Evolutionary conservation across 2,113 vertebrate species (phyloP).

Genomic region (Pongo abelii): DNA sequence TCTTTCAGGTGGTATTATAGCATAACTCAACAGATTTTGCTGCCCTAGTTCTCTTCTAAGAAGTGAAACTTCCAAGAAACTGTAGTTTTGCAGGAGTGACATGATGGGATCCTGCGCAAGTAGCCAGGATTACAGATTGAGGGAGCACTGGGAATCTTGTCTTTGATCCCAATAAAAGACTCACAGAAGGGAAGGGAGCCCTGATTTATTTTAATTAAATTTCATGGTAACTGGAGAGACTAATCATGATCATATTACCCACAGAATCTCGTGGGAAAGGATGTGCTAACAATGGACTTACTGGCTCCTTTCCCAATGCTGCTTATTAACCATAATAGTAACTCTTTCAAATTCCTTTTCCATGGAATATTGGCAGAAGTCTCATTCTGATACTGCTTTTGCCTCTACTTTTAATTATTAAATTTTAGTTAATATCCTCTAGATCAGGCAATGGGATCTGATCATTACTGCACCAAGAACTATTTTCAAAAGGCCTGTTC

Average conservation of each 20-base stretch:
- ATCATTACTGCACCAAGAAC: neutral
- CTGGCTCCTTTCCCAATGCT: neutral
- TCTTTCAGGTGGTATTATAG: neutral
- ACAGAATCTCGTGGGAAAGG: neutral
- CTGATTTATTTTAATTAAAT: slow-evolving; percentile 24
- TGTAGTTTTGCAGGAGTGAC: neutral
- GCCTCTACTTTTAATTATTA: neutral
- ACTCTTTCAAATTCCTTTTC: slow-evolving; percentile 41
- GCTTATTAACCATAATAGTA: neutral
- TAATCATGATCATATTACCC: neutral
- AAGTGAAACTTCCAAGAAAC: neutral
- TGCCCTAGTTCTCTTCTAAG: neutral
- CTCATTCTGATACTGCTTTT: neutral
- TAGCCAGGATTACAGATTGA: neutral
- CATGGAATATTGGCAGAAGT: slow-evolving; percentile 1
- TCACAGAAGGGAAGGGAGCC: neutral
- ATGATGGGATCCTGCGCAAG: neutral
- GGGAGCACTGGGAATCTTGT: neutral
- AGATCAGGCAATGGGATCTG: neutral
- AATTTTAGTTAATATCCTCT: neutral
- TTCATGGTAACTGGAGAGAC: neutral
- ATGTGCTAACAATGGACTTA: neutral
- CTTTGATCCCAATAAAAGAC: neutral
- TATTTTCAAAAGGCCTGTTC: neutral
- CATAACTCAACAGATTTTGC: neutral